A percentile compares a stretch with the other conserved stretches of the same genome.
phyloP scores from a whole-genome alignment of 35 echinoderm and acorn worm species.

The Acanthaster planci region DNA sequence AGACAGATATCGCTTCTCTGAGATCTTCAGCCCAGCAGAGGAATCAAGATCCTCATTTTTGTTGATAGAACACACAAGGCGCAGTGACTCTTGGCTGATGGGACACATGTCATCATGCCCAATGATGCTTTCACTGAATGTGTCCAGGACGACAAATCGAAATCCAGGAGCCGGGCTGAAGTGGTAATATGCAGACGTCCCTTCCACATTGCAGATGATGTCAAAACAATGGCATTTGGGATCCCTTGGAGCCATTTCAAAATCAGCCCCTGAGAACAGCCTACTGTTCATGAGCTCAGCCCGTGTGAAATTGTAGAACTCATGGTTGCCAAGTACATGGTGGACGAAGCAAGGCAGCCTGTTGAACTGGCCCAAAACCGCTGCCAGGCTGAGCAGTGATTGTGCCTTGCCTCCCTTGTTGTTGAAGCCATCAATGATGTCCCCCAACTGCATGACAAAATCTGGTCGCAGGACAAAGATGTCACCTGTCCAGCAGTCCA shows the following conservation, averaged over 20 bases:
- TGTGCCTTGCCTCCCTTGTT: slow-evolving; percentile 34
- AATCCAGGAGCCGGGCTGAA: slow-evolving; percentile 74
- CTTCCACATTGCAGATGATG: neutral
- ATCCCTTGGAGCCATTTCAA: neutral
- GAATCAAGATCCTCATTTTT: slow-evolving; percentile 52
- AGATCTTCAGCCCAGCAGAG: slow-evolving; percentile 31
- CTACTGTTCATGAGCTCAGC: slow-evolving; percentile 52
- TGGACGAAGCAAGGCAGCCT: slow-evolving; percentile 53
- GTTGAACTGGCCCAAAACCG: slow-evolving; percentile 57
- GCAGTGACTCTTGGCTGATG: slow-evolving; percentile 3
- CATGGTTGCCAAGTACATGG: slow-evolving; percentile 82
- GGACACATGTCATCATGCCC: slow-evolving; percentile 23
- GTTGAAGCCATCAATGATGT: slow-evolving; percentile 85
- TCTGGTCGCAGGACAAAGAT: neutral
- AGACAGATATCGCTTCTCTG: slow-evolving; percentile 39
- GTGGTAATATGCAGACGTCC: slow-evolving; percentile 55
- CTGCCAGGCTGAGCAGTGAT: slow-evolving; percentile 11
- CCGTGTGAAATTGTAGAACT: slow-evolving; percentile 82
- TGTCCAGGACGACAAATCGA: slow-evolving; percentile 63
- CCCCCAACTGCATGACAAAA: slow-evolving; percentile 81
- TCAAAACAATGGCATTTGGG: neutral
- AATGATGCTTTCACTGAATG: slow-evolving; percentile 42
- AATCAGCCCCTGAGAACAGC: slow-evolving; percentile 36
- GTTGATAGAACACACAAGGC: slow-evolving; percentile 34
- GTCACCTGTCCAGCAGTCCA: slow-evolving; percentile 58